Base-by-base conservation (phyloP, 2,888 invertebrate genomes). In the Dynastes maya region DNA sequence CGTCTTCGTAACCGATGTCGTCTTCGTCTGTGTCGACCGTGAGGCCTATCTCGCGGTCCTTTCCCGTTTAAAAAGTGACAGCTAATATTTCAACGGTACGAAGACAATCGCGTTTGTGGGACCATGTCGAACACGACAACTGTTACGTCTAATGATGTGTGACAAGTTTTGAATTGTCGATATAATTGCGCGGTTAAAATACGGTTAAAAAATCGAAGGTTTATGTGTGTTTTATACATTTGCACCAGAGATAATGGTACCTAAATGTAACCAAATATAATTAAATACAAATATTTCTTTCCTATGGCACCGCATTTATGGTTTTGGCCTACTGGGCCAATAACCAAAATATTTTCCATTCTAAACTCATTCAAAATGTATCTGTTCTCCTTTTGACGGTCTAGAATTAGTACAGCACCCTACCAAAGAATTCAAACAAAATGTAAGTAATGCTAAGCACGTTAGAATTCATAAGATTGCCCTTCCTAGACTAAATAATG, bases 81-180 rank as follows among this genome's bases (percentile, higher is more conserved):
- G 58, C 72, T 58, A 72, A 72, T 72, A 72, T 72, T 71, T 72
- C 72, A 72, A 61, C 37, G 72, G 58, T 58, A 72, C 55, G 58
- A 72, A 72, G 72, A 61, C 72, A 72, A 72, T 72, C 72, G 58
- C 58, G 72, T 72, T 37, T 72, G 72, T 58, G 40, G 72, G 72
- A 72, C 72, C 72, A 58, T 72, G 72, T 72, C 72, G 72, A 72
- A 72, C 72, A 72, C 55, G 71, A 71, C 72, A 72, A 72, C 72
- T 72, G 72, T 72, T 72, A 53, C 72, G 72, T 72, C 72, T 72
- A 72, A 72, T 58, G 72, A 72, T 72, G 55, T 72, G 72, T 72
- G 58, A 72, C 72, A 72, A 72, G 72, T 58, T 55, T 72, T 40
- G 58, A 37, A 72, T 71, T 72, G 72, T 72, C 72, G 58, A 3